Evolutionary conservation across 2,888 invertebrate species (phyloP), one percentile per base, ranked within the genome.

Genomic region (Heterodera filipjevi): DNA sequence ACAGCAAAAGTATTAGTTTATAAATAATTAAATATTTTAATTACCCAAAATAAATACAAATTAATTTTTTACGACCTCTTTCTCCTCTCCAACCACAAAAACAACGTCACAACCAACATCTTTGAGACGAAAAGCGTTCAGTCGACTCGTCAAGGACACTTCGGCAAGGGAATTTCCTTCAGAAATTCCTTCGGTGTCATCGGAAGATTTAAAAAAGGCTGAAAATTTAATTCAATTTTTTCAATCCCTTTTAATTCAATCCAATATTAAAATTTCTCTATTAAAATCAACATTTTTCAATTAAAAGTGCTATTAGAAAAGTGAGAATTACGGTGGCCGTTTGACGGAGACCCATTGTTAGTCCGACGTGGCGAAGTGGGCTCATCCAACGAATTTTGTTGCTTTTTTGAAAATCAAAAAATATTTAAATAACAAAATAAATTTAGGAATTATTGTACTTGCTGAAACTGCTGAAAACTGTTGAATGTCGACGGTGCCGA

Each of bases 41-140:
- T 19, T 22, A 39, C 2, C 35, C 66, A 49, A 27, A 68, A 30
- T 44, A 39, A 30, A 19, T n/a, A 19, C n/a, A n/a, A n/a, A 49
- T 12, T 64, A n/a, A n/a, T 76, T 19, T 33, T 46, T n/a, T n/a
- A n/a, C n/a, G n/a, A 85, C 83, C 77, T 83, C 80, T 66, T 80
- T 75, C 73, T 83, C 80, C 14, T 80, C 81, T 14, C 84, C 84
- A n/a, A 83, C 84, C n/a, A 84, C 49, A 72, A 83, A 83, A 19
- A 72, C 74, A 12, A 83, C 85, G 79, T 83, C 84, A 78, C 83
- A 84, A 16, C 84, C 84, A 46, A 83, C 77, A n/a, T 77, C 85
- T 33, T 78, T 78, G 19, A 77, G 75, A 14, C 84, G 79, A 59
- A 83, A 83, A 35, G 77, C 68, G 46, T 85, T 85, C 33, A 83